Percentiles rank a stretch among this genome's conserved stretches.
Conservation (phyloP, 2,797 vertebrate genomes). For the Enteromius anoplus region DNA sequence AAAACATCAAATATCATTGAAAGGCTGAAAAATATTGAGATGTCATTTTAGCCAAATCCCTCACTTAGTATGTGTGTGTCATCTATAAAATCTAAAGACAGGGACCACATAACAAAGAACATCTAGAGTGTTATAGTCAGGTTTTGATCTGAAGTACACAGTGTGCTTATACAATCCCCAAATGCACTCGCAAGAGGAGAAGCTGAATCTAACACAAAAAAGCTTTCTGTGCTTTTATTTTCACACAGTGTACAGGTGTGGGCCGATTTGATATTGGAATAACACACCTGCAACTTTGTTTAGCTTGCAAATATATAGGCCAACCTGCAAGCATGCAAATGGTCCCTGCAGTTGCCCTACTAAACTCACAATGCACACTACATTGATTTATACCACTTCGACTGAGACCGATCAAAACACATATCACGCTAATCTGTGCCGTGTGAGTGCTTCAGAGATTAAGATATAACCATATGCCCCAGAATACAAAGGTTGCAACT, state of each 20-base stretch:
- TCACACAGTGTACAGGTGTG: conserved; percentile 49
- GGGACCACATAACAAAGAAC: neutral
- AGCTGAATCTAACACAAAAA: conserved; percentile 43
- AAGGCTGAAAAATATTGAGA: neutral
- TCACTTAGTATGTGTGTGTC: neutral
- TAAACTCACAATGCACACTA: conserved; percentile 28
- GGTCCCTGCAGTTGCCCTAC: conserved; percentile 28
- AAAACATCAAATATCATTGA: neutral
- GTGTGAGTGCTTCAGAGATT: neutral
- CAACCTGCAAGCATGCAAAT: conserved; percentile 40
- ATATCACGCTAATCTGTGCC: neutral
- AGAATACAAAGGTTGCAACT: conserved; percentile 4
- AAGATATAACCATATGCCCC: neutral
- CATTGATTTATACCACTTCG: neutral
- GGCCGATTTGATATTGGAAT: conserved; percentile 22
- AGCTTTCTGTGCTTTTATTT: conserved; percentile 36
- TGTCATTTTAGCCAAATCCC: neutral
- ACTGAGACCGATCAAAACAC: conserved; percentile 5
- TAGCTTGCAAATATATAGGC: conserved; percentile 54
- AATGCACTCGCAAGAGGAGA: conserved; percentile 10
- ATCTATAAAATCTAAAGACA: neutral
- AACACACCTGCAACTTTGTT: conserved; percentile 60
- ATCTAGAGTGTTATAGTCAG: neutral
- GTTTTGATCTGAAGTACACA: conserved; percentile 12
- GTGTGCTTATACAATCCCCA: conserved; percentile 22